Percentiles rank a stretch among this genome's conserved stretches.
Conservation (phyloP, 2,797 vertebrate species). For the Emydoidea blandingii region DNA sequence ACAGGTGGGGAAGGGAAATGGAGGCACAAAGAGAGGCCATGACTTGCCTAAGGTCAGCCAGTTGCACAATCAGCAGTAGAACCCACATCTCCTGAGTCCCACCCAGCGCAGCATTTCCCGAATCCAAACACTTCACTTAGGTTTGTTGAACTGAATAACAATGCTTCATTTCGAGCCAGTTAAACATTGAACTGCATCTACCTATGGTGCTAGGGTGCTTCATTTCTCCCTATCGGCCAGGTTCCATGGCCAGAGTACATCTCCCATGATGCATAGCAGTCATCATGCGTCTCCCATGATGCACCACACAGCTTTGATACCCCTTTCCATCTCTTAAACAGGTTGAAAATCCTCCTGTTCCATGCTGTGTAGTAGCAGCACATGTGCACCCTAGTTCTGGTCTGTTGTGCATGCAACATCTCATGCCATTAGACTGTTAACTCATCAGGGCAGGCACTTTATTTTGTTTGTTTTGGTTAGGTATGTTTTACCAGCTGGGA, state of each 20-base stretch:
- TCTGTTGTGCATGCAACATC: background rate
- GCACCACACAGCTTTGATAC: background rate
- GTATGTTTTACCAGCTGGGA: background rate
- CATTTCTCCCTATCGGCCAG: background rate
- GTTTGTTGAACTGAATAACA: background rate
- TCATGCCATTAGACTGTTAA: background rate
- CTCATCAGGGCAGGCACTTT: background rate
- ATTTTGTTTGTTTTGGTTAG: background rate
- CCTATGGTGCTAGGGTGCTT: background rate
- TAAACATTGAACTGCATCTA: background rate
- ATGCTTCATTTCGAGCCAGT: background rate
- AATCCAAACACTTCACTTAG: background rate
- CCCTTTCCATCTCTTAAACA: too few relatives aligned
- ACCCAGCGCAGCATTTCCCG: background rate
- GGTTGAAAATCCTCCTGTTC: background rate
- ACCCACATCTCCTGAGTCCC: background rate
- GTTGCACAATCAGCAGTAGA: background rate
- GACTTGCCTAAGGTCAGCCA: background rate
- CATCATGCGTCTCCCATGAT: background rate
- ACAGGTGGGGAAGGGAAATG: background rate
- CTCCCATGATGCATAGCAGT: background rate
- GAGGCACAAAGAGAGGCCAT: background rate
- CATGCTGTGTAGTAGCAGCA: background rate
- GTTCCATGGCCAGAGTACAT: background rate
- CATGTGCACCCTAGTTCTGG: background rate